Percentiles rank a stretch among this genome's conserved stretches.
These are phyloP conservation scores for Hyaena hyaena DNA, from an alignment of 2,113 vertebrate species.

Conservation along the genomic window DNA sequence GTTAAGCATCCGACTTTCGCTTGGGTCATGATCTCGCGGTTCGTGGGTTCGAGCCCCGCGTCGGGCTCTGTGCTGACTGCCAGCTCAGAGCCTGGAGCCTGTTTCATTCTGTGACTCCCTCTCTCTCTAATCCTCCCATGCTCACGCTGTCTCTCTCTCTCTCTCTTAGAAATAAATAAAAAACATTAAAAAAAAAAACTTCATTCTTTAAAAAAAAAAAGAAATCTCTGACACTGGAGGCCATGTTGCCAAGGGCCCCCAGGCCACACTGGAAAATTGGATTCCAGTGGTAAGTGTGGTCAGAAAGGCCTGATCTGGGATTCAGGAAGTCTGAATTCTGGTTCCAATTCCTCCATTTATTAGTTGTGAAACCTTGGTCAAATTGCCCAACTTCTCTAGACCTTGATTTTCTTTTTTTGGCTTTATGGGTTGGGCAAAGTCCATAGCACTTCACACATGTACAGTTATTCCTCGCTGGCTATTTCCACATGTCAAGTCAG, in stretches of 20 bases:
- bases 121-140: no score
- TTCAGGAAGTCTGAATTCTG: neutral
- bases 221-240: neutral
- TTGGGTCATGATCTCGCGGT: no score
- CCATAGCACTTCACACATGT: neutral
- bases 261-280: neutral
- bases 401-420: no score
- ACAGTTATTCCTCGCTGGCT: neutral
- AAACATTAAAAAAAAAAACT: neutral
- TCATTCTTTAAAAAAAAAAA: no score
- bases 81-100: no score
- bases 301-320: neutral
- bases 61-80: no score
- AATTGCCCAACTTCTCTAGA: neutral
- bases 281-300: neutral
- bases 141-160: no score
- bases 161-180: no score
- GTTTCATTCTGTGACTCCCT: no score
- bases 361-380: neutral
- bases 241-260: neutral
- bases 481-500: neutral
- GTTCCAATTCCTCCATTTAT: neutral
- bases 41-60: no score
- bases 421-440: neutral
- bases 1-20: no score